Evolutionary conservation across 1,140 invertebrate species (phyloP), one percentile per base, ranked within the genome.

Genomic region (Colletes latitarsis): DNA sequence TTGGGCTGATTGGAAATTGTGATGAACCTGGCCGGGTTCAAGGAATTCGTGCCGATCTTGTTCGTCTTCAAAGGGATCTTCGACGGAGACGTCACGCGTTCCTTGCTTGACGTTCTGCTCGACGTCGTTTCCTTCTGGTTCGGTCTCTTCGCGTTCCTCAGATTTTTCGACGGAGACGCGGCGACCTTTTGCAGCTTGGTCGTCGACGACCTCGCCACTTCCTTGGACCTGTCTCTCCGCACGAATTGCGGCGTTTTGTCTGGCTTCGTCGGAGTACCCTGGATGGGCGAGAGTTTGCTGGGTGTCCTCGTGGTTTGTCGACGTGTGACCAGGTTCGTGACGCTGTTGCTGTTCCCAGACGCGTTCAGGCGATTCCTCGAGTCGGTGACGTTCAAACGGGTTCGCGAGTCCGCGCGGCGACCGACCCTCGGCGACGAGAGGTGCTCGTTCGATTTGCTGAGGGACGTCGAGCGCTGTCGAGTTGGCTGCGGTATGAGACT

Each of bases 401-500:
- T 85, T 30, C 85, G 88, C 8, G 88, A 78, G 0, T 88, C 76
- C 2, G 82, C 84, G 21, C 91, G 86, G 17, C 90, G 83, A 0
- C 86, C 86, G 4, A 85, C 69, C 52, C 89, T 92, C 5, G 91
- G 91, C 4, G 92, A 92, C 0, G 83, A 12, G 17, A 68, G 75
- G 17, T 66, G 60, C 9, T 91, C 90, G 39, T 84, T 89, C 41
- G 77, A 89, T 9, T 92, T 92, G 30, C 83, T 87, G 53, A 90
- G 67, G 6, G 91, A 92, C 19, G 88, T 88, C 1, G 90, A 92
- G 12, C 91, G 90, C 64, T 89, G 91, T 57, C 91, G 85, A 0
- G 90, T 90, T 5, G 90, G 90, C 63, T 93, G 92, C 0, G 93
- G 93, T 66, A 93, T 93, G 43, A 92, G 69, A 64, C 91, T 93